Percentiles rank a stretch among this genome's conserved stretches.
These are phyloP conservation scores for Onychomys torridus DNA, from an alignment of 2,797 vertebrate genomes.

Conservation along the genomic window DNA sequence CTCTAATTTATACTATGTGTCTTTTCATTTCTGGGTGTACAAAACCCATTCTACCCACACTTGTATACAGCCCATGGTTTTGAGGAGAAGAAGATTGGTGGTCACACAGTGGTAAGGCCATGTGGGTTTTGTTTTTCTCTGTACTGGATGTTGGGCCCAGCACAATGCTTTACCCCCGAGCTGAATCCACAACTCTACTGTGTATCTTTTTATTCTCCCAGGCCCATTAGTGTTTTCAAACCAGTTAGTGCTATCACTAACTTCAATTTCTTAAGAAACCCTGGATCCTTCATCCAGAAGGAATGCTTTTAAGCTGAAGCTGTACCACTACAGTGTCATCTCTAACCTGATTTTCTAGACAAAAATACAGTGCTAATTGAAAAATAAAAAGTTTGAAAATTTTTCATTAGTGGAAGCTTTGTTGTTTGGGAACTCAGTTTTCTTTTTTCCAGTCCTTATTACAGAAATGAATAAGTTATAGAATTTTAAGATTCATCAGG, in stretches of 20 bases:
- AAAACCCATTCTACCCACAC: not conserved
- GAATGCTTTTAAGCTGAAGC: not conserved
- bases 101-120: not conserved
- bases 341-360: not conserved
- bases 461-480: not conserved
- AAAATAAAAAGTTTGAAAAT: not conserved
- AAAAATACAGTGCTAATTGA: not conserved
- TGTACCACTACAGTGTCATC: not conserved
- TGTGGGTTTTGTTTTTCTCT: not conserved
- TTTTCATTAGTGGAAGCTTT: not conserved
- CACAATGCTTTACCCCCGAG: no score
- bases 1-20: not conserved
- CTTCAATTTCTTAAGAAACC: not conserved
- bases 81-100: not conserved
- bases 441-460: not conserved
- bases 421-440: not conserved
- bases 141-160: not conserved
- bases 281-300: not conserved
- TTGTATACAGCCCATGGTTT: not conserved
- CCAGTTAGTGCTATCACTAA: not conserved
- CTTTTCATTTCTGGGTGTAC: not conserved
- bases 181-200: not conserved
- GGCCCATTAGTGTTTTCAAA: not conserved
- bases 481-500: not conserved
- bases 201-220: not conserved